A percentile compares a stretch with the other conserved stretches of the same genome.
These are phyloP conservation scores for Agrochola circellaris DNA, from an alignment of 2,888 invertebrate species.

Conservation along the genomic window DNA sequence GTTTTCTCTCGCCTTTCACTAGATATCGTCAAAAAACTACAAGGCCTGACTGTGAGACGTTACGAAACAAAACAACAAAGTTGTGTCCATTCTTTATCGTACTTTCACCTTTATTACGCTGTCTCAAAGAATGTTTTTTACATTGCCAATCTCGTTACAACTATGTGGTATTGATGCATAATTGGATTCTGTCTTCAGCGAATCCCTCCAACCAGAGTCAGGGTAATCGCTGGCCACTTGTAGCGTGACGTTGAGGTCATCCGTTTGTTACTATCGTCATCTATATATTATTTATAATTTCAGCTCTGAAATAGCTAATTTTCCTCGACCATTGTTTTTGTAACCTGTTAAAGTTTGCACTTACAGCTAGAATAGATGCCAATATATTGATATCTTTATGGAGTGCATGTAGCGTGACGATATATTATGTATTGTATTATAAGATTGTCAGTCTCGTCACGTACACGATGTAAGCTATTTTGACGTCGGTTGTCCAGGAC, in stretches of 20 bases:
- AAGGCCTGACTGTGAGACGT: constrained; percentile 43
- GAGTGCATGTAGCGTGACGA: constrained; percentile 62
- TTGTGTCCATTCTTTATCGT: constrained; percentile 63
- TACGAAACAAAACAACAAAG: constrained; percentile 60
- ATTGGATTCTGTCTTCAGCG: constrained; percentile 56
- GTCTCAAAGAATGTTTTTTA: constrained; percentile 55
- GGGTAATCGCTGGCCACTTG: constrained; percentile 44
- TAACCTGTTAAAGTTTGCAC: constrained; percentile 59
- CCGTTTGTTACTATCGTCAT: constrained; percentile 21
- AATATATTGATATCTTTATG: constrained; percentile 60
- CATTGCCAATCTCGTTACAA: constrained; percentile 20
- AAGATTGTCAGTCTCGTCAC: constrained; percentile 73
- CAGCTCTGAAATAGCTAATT: constrained; percentile 55
- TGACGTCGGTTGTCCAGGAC: constrained; percentile 69
- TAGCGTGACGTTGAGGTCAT: constrained; percentile 37
- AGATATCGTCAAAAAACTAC: constrained; percentile 60
- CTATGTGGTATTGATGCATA: constrained; percentile 23
- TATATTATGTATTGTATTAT: constrained; percentile 75
- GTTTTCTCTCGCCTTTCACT: constrained; percentile 71
- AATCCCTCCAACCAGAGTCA: constrained; percentile 46
- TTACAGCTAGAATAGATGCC: constrained; percentile 50
- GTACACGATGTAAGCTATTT: constrained; percentile 64
- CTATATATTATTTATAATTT: constrained; percentile 41
- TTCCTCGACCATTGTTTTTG: constrained; percentile 60
- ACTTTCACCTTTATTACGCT: constrained; percentile 71